phyloP scores from a whole-genome alignment of 1,140 invertebrate species.

The Daktulosphaira vitifoliae region DNA sequence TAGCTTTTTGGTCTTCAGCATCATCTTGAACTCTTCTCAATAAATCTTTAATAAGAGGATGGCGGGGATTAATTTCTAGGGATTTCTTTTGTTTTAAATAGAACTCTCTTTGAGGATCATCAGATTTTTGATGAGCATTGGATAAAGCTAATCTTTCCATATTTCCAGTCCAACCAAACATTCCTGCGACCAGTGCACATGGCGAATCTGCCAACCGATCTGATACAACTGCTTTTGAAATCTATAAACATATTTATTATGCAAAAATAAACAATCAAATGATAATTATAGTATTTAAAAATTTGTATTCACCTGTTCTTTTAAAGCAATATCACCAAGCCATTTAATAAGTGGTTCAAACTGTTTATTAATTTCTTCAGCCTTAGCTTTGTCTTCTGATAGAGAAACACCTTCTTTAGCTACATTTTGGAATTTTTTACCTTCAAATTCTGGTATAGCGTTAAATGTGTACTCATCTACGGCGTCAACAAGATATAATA shows the following conservation, averaged over 20 bases:
- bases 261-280: not conserved
- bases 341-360: constrained; percentile 89
- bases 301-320: constrained; percentile 56
- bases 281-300: not conserved
- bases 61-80: constrained; percentile 93
- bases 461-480: constrained; percentile 98
- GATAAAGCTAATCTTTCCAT: constrained; percentile 95
- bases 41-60: constrained; percentile 90
- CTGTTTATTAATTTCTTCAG: constrained; percentile 67
- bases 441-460: constrained; percentile 95
- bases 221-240: constrained; percentile 76
- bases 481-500: constrained; percentile 89
- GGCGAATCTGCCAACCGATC: constrained; percentile 86
- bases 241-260: constrained; percentile 43
- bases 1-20: constrained; percentile 67
- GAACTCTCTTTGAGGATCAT: constrained; percentile 83
- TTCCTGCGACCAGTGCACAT: constrained; percentile 90
- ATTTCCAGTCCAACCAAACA: constrained; percentile 97
- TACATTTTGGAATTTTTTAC: constrained; percentile 99
- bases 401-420: constrained; percentile 95
- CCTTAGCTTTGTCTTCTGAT: constrained; percentile 69
- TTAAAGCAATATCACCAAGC: constrained; percentile 77
- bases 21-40: constrained; percentile 72
- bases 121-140: constrained; percentile 92
- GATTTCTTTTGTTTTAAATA: constrained; percentile 96